Percentiles rank a stretch among this genome's conserved stretches.
These are phyloP conservation scores for Parazoanthus atlanticus DNA, from an alignment of 92 coral and sea anemone genomes.

Conservation along the genomic window DNA sequence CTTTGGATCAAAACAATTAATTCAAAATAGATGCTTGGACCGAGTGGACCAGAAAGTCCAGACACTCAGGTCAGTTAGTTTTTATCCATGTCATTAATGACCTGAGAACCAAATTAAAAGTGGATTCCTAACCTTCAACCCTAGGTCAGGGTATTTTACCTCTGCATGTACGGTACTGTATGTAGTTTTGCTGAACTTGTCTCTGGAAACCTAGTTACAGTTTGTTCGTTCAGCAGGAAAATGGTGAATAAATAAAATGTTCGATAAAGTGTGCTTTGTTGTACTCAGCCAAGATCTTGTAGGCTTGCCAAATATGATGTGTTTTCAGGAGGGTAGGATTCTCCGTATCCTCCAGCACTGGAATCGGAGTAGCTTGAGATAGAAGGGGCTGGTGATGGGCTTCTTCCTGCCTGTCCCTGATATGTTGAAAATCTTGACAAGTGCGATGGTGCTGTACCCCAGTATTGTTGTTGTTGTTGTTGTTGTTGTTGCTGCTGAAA, in stretches of 20 bases:
- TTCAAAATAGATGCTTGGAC: not conserved
- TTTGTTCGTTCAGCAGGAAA: not conserved
- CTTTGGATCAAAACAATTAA: not conserved
- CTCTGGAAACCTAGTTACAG: not conserved
- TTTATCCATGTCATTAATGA: not conserved
- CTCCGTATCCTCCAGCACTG: not conserved
- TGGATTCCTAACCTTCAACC: not conserved
- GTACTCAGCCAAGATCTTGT: slow-evolving; percentile 8
- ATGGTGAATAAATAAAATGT: not conserved
- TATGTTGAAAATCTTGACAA: not conserved
- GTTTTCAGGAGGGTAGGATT: not conserved
- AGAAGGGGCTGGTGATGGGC: slow-evolving; percentile 4
- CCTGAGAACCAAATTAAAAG: not conserved
- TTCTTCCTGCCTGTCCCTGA: slow-evolving; percentile 2
- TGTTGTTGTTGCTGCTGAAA: not conserved
- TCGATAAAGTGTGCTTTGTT: not conserved
- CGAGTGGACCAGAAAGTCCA: not conserved
- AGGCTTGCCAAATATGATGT: not conserved
- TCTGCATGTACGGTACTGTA: too few relatives aligned
- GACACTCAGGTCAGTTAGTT: not conserved
- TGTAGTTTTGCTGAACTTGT: too few relatives aligned
- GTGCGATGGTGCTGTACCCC: slow-evolving; percentile 7
- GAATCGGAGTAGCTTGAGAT: not conserved
- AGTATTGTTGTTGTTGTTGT: not conserved
- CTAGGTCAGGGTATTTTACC: not conserved